Evolutionary conservation across 2,888 invertebrate species (phyloP).

Genomic region (Suillia variegata): DNA sequence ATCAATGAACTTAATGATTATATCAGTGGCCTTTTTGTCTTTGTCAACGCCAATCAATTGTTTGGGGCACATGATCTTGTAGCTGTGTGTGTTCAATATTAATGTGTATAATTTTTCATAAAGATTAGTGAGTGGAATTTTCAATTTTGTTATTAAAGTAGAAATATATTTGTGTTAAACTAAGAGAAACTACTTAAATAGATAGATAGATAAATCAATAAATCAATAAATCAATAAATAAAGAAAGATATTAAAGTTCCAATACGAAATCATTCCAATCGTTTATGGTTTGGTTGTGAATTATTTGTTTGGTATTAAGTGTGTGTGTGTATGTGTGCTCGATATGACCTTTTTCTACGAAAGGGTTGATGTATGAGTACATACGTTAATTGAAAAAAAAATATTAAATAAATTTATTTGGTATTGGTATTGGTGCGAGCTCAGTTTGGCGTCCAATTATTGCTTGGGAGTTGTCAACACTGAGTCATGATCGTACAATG

Average conservation of each 20-base stretch:
- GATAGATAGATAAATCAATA: constrained; percentile 12
- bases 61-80: constrained; percentile 99
- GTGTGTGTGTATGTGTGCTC: background rate
- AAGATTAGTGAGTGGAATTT: background rate
- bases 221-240: background rate
- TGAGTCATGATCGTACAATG: background rate
- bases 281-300: constrained; percentile 2
- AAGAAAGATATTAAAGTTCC: background rate
- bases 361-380: background rate
- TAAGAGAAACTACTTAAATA: constrained; percentile 21
- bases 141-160: background rate
- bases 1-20: constrained; percentile 81
- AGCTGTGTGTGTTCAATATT: constrained; percentile 73
- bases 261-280: background rate
- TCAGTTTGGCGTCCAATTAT: constrained; percentile 1
- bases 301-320: background rate
- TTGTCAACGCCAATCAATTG: constrained; percentile 64
- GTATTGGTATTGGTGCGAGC: too few species aligned
- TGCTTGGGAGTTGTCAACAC: constrained; percentile 3
- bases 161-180: constrained; percentile 18
- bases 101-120: background rate
- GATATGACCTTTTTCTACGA: background rate
- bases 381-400: background rate
- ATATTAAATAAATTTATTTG: too few species aligned
- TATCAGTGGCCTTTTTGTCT: constrained; percentile 75